Evolutionary conservation across 1,140 invertebrate species (phyloP).

Genomic region (Drosophila busckii): DNA sequence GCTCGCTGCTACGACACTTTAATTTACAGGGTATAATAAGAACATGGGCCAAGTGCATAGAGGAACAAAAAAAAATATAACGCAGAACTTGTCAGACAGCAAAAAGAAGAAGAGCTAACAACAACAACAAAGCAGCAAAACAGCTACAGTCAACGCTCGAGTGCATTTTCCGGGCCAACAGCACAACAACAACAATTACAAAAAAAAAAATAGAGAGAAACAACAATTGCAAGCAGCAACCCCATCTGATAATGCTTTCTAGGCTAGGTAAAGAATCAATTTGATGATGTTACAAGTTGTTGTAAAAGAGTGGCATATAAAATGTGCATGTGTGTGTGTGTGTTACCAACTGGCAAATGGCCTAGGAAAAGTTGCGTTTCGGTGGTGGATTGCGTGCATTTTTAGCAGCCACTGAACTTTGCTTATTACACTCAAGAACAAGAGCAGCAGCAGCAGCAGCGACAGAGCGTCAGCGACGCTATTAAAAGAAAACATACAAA

Average conservation of each 20-base stretch:
- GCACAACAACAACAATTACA: constrained; percentile 21
- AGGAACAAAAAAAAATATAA: constrained; percentile 48
- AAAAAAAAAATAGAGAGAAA: constrained; percentile 17
- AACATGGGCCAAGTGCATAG: constrained; percentile 25
- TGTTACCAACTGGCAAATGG: constrained; percentile 22
- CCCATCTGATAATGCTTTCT: constrained; percentile 26
- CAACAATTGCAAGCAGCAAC: constrained; percentile 29
- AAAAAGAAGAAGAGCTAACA: constrained; percentile 6
- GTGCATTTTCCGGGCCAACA: constrained; percentile 71
- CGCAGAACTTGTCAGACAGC: constrained; percentile 64
- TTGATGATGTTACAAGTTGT: constrained; percentile 44
- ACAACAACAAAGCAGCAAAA: constrained; percentile 17
- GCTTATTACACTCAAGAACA: constrained; percentile 18
- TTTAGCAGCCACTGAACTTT: constrained; percentile 33
- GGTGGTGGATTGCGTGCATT: constrained; percentile 38
- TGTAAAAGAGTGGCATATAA: neutral
- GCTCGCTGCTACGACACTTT: no score
- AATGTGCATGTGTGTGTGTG: no score
- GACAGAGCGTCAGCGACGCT: constrained; percentile 1
- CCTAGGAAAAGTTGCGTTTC: constrained; percentile 10
- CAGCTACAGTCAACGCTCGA: constrained; percentile 57
- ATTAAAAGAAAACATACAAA: constrained; percentile 22
- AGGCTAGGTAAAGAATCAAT: constrained; percentile 38
- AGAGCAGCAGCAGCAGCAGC: neutral
- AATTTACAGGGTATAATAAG: no score